These are phyloP conservation scores for Crocodylus rhombifer DNA, from an alignment of 2,797 vertebrate species.

Conservation along the genomic window DNA sequence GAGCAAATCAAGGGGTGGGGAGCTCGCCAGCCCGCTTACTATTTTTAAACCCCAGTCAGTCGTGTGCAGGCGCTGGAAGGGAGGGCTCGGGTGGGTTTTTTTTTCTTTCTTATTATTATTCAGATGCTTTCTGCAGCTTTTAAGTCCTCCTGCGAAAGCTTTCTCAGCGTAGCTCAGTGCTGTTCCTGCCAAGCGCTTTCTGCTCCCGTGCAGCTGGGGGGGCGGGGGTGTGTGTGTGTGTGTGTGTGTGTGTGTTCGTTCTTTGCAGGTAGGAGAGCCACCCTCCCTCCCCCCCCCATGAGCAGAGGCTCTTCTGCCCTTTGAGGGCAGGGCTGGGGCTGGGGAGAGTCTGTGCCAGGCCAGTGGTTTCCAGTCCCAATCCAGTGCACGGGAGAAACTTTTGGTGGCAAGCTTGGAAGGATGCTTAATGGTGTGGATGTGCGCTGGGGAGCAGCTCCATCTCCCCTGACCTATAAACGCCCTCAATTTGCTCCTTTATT, in stretches of 20 bases:
- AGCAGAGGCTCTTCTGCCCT: too few species aligned
- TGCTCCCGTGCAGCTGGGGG: not conserved
- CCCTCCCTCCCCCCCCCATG: too few species aligned
- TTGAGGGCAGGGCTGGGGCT: too few species aligned
- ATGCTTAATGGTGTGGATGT: conserved; percentile 60
- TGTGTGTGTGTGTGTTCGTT: too few species aligned
- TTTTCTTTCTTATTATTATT: conserved; percentile 29
- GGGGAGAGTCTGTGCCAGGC: not conserved
- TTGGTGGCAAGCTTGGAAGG: conserved; percentile 54
- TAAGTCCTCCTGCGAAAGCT: not conserved
- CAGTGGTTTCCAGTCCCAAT: conserved; percentile 33
- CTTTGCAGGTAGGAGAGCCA: too few species aligned
- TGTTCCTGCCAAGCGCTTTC: not conserved
- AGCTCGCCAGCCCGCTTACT: conserved; percentile 70
- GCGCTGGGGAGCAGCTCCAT: conserved; percentile 63
- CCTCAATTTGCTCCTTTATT: conserved; percentile 68
- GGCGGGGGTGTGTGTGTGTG: too few species aligned
- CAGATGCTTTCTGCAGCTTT: conserved; percentile 44
- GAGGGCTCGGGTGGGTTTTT: not conserved
- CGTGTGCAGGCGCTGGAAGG: conserved; percentile 43
- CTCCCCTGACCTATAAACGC: conserved; percentile 65
- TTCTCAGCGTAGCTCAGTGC: not conserved
- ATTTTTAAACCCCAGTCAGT: conserved; percentile 72
- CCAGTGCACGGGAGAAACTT: conserved; percentile 37
- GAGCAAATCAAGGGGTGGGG: conserved; percentile 78